Conservation (phyloP, 2,888 invertebrate genomes). For the Drosophila ustulata region DNA sequence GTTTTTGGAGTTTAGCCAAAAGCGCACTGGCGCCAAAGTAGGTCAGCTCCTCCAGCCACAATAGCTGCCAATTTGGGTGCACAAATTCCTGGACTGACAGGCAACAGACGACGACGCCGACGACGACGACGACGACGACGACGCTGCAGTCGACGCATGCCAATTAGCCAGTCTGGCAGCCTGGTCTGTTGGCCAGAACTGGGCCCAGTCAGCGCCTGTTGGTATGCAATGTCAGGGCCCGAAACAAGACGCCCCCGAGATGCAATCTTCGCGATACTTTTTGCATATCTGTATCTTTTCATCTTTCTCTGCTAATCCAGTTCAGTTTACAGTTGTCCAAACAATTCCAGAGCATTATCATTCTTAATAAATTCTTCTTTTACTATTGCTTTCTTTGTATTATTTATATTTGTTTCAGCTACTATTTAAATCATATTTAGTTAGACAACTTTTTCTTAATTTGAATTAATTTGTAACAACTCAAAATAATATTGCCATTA, state of each 20-base stretch:
- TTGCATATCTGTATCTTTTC: neutral
- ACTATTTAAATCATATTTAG: too few species aligned
- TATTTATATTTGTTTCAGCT: too few species aligned
- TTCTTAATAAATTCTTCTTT: too few species aligned
- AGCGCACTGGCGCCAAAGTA: constrained; percentile 74
- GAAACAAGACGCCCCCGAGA: constrained; percentile 5
- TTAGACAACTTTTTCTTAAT: too few species aligned
- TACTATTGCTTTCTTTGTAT: too few species aligned
- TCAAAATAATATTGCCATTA: too few species aligned
- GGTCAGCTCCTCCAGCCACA: constrained; percentile 68
- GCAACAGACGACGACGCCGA: constrained; percentile 62
- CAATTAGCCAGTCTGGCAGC: constrained; percentile 56
- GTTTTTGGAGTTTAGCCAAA: constrained; percentile 76
- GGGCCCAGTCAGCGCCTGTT: constrained; percentile 39
- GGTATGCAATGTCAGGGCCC: constrained; percentile 40
- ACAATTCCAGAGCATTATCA: neutral
- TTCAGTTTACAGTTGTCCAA: constrained; percentile 34
- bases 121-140: constrained; percentile 16
- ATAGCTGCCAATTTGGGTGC: constrained; percentile 77
- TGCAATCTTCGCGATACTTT: neutral
- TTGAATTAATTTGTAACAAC: too few species aligned
- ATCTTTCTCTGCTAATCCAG: constrained; percentile 8
- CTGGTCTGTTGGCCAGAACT: constrained; percentile 32
- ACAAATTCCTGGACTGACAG: constrained; percentile 76
- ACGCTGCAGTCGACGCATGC: constrained; percentile 59